phyloP scores from a whole-genome alignment of 2,888 invertebrate species.

The Drosophila tripunctata region DNA sequence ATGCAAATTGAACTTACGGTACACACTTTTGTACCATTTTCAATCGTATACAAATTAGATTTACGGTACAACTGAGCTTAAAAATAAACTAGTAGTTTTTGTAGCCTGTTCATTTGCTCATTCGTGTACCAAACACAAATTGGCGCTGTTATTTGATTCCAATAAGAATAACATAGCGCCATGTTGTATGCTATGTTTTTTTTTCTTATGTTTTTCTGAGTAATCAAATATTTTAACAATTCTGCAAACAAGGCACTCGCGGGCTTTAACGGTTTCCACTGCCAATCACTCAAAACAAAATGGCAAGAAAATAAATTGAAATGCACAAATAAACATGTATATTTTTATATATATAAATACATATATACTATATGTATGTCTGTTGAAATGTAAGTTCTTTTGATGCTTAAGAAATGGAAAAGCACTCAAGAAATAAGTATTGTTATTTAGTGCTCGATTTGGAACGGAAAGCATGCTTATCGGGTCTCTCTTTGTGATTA shows the following conservation, averaged over 20 bases:
- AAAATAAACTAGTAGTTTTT: no score
- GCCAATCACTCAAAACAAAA: conserved; percentile 1
- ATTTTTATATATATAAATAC: neutral
- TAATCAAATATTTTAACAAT: conserved; percentile 6
- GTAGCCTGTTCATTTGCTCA: no score
- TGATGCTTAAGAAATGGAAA: neutral
- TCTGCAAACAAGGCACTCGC: neutral
- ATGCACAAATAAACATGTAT: neutral
- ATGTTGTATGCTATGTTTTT: neutral
- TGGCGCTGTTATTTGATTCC: no score
- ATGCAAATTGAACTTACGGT: no score
- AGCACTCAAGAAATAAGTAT: conserved; percentile 2
- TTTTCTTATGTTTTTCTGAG: neutral
- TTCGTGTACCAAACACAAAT: no score
- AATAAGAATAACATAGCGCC: neutral
- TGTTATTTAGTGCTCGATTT: neutral
- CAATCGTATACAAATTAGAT: no score
- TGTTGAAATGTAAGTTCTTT: neutral
- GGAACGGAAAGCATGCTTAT: neutral
- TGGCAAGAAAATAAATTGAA: neutral
- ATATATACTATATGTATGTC: neutral
- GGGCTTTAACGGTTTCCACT: neutral
- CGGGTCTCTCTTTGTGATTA: conserved; percentile 15
- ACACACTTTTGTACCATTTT: no score
- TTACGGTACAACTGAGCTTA: no score